These are phyloP conservation scores for Platycheirus albimanus DNA, from an alignment of 2,888 invertebrate species.

Conservation along the genomic window DNA sequence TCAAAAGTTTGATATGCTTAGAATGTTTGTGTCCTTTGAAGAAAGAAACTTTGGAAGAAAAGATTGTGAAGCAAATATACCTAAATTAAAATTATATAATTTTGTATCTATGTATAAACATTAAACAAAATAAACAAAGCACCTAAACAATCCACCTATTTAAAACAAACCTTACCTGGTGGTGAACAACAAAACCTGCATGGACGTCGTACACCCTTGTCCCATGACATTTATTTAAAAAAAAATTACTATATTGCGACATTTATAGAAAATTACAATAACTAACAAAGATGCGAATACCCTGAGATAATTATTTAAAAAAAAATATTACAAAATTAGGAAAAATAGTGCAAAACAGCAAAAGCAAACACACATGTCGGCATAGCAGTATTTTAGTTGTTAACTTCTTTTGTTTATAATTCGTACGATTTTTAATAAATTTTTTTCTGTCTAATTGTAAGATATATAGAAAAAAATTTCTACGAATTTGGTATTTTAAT, in stretches of 20 bases:
- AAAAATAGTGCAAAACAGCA: constrained; percentile 70
- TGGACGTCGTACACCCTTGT: constrained; percentile 31
- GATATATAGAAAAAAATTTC: constrained; percentile 37
- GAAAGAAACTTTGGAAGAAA: no score
- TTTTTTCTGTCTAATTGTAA: not conserved
- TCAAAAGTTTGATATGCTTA: no score
- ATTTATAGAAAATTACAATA: constrained; percentile 58
- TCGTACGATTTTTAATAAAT: constrained; percentile 30
- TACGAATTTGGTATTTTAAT: constrained; percentile 34
- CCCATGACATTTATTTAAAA: constrained; percentile 31
- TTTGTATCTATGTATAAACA: no score
- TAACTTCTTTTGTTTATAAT: constrained; percentile 45
- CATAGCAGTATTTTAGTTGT: constrained; percentile 66
- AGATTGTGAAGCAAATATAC: no score
- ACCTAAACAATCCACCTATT: constrained; percentile 30
- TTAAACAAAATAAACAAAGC: constrained; percentile 42
- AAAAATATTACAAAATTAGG: constrained; percentile 22
- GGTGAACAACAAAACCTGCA: constrained; percentile 23
- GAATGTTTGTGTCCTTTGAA: no score
- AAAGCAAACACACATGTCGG: constrained; percentile 74
- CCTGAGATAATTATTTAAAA: constrained; percentile 48
- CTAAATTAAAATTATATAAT: no score
- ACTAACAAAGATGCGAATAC: constrained; percentile 68
- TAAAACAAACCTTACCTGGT: constrained; percentile 59
- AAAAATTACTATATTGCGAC: constrained; percentile 41